Conservation (phyloP, 2,113 vertebrate genomes). For the Grammatotria lemairii region DNA sequence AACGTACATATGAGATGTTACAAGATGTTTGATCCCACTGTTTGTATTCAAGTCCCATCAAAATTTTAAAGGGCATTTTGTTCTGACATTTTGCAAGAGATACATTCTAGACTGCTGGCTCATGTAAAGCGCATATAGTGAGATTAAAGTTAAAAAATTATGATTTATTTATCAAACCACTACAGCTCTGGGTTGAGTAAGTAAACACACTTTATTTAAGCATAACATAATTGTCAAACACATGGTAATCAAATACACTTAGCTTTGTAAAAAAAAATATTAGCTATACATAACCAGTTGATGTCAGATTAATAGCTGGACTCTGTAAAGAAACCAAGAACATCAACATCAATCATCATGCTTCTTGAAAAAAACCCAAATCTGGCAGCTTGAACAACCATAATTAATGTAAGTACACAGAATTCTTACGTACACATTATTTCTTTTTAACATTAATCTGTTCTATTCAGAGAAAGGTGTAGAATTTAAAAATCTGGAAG, state of each 20-base stretch:
- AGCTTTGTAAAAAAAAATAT: background rate
- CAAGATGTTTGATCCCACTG: background rate
- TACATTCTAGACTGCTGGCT: background rate
- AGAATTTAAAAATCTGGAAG: background rate
- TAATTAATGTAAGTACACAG: background rate
- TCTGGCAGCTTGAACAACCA: background rate
- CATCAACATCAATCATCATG: background rate
- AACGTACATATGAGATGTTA: background rate
- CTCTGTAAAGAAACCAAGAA: background rate
- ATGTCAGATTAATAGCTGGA: background rate
- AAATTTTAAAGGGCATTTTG: background rate
- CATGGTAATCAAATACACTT: background rate
- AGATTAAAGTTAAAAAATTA: background rate
- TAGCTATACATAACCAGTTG: background rate
- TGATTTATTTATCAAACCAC: background rate
- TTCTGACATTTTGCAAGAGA: background rate
- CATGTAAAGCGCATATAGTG: background rate
- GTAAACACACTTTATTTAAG: background rate
- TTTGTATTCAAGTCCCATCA: background rate
- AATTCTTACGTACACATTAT: background rate
- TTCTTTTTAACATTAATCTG: background rate
- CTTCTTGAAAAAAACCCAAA: fast-evolving
- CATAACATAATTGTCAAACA: background rate
- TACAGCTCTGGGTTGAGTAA: background rate
- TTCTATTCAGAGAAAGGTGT: background rate